Conservation (phyloP, 2,113 vertebrate genomes). For the Brienomyrus brachyistius region DNA sequence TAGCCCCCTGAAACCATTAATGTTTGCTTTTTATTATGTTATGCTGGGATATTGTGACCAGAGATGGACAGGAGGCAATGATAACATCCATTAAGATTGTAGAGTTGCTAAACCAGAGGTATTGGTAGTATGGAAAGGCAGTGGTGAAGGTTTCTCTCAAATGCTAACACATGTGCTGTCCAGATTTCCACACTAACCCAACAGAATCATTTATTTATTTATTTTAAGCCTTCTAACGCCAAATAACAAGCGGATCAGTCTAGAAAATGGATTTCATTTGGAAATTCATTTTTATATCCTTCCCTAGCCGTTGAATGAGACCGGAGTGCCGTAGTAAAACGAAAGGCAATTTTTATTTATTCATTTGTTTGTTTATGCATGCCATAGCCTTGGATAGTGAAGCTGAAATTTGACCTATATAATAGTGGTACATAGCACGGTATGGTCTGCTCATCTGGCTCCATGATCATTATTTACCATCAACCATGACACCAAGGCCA, state of each 20-base stretch:
- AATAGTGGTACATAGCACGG: neutral
- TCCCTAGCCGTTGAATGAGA: neutral
- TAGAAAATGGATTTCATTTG: slow-evolving; percentile 22
- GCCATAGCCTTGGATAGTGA: neutral
- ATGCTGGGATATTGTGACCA: slow-evolving; percentile 16
- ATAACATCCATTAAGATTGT: neutral
- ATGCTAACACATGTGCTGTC: slow-evolving; percentile 30
- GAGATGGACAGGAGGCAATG: slow-evolving; percentile 18
- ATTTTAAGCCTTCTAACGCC: slow-evolving; percentile 25
- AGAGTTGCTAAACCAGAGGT: neutral
- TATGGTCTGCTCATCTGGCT: neutral
- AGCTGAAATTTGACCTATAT: neutral
- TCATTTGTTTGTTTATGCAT: neutral
- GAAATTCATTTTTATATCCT: slow-evolving; percentile 10
- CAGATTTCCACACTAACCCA: slow-evolving; percentile 20
- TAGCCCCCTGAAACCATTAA: slow-evolving; percentile 23
- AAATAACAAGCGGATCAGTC: slow-evolving; percentile 27
- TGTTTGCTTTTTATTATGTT: slow-evolving; percentile 33
- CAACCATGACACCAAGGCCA: neutral
- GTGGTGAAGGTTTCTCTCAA: slow-evolving; percentile 19
- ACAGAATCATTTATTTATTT: neutral
- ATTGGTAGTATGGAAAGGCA: neutral
- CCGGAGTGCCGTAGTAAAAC: neutral
- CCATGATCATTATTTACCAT: neutral
- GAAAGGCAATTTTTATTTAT: neutral